Conservation (phyloP, 1,140 invertebrate species). For the Drosophila kanapiae region DNA sequence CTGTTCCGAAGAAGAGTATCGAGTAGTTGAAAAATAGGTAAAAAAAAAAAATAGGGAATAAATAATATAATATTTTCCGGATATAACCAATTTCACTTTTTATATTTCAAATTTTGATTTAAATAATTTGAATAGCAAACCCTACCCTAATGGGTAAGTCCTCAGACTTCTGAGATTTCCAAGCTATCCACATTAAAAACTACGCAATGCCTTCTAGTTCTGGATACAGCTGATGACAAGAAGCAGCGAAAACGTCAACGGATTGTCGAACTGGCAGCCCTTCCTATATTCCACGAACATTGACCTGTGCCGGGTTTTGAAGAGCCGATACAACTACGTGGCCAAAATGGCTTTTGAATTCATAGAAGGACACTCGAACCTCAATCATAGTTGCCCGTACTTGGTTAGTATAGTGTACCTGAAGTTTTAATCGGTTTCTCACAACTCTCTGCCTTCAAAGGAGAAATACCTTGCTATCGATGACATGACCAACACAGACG, state of each 20-base stretch:
- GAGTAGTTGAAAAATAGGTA: no score
- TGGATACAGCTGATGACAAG: conserved; percentile 18
- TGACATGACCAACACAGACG: conserved; percentile 32
- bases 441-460: neutral
- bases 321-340: conserved; percentile 30
- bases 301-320: conserved; percentile 36
- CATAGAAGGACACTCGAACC: conserved; percentile 26
- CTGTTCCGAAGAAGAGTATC: no score
- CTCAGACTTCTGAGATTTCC: no score
- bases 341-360: conserved; percentile 28
- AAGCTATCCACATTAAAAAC: no score
- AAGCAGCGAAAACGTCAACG: neutral
- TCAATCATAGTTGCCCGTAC: conserved; percentile 56
- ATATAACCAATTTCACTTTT: no score
- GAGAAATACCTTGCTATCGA: conserved; percentile 40
- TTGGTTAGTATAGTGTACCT: conserved; percentile 14
- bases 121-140: no score
- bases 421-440: no score
- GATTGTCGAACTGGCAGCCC: conserved; percentile 23
- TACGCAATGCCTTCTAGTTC: neutral
- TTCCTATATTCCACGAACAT: conserved; percentile 39
- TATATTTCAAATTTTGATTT: no score
- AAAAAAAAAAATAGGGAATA: no score
- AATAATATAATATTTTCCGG: no score
- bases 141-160: no score